Evolutionary conservation across 2,113 vertebrate genomes (phyloP).

Genomic region (Gymnorhina tibicen): DNA sequence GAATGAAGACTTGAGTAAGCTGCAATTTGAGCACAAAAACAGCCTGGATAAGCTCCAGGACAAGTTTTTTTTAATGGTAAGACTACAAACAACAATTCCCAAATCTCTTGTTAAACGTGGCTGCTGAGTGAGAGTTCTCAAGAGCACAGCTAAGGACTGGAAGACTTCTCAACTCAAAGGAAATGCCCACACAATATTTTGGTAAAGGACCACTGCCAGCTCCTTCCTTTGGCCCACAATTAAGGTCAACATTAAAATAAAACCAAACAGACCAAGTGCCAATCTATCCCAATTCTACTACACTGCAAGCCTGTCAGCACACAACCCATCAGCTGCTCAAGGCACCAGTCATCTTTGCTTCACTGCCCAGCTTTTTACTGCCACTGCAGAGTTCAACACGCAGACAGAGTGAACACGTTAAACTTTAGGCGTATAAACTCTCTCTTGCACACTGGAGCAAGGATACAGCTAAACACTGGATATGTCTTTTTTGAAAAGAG

Average conservation of each 20-base stretch:
- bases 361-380: neutral
- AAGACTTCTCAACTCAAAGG: neutral
- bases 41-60: neutral
- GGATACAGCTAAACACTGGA: neutral
- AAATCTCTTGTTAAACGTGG: neutral
- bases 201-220: neutral
- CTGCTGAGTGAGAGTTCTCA: neutral
- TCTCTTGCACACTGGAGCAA: neutral
- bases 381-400: neutral
- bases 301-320: neutral
- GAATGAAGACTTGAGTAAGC: neutral
- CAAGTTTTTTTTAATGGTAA: neutral
- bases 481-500: neutral
- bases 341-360: neutral
- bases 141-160: neutral
- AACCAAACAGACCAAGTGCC: neutral
- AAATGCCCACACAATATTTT: neutral
- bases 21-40: neutral
- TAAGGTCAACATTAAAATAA: neutral
- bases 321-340: neutral
- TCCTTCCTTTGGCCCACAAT: neutral
- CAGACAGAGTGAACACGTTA: neutral
- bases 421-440: neutral
- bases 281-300: neutral
- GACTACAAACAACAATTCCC: neutral